phyloP scores from a whole-genome alignment of 2,888 invertebrate species.

The Timandra comae region DNA sequence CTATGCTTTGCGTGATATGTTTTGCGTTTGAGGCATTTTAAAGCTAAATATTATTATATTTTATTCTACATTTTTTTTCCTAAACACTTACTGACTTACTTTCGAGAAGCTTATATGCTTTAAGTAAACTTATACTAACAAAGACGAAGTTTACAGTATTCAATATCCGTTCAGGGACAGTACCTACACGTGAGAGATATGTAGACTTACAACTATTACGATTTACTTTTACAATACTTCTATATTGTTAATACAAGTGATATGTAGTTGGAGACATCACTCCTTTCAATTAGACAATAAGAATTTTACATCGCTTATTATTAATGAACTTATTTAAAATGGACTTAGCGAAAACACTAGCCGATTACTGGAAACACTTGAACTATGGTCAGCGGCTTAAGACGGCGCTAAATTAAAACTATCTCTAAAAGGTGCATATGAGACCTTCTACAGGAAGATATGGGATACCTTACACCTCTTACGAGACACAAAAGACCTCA shows the following conservation, averaged over 20 bases:
- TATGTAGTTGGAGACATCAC: conserved; percentile 73
- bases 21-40: conserved; percentile 70
- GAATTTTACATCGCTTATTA: conserved; percentile 46
- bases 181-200: conserved; percentile 56
- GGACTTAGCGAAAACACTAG: conserved; percentile 52
- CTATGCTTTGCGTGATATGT: conserved; percentile 76
- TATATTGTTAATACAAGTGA: conserved; percentile 75
- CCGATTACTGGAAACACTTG: conserved; percentile 48
- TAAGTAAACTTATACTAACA: conserved; percentile 27
- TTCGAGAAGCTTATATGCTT: conserved; percentile 29
- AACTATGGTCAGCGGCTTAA: no score
- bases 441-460: no score
- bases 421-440: no score
- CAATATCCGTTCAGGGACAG: conserved; percentile 29
- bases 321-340: conserved; percentile 54
- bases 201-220: conserved; percentile 62
- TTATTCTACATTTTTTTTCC: conserved; percentile 34
- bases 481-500: no score
- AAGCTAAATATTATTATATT: conserved; percentile 43
- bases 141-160: conserved; percentile 36
- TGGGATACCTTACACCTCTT: no score
- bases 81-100: conserved; percentile 22
- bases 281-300: conserved; percentile 56
- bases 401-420: no score
- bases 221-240: conserved; percentile 62